Evolutionary conservation across 2,888 invertebrate species (phyloP).

Genomic region (Hydroisotoma schaefferi): DNA sequence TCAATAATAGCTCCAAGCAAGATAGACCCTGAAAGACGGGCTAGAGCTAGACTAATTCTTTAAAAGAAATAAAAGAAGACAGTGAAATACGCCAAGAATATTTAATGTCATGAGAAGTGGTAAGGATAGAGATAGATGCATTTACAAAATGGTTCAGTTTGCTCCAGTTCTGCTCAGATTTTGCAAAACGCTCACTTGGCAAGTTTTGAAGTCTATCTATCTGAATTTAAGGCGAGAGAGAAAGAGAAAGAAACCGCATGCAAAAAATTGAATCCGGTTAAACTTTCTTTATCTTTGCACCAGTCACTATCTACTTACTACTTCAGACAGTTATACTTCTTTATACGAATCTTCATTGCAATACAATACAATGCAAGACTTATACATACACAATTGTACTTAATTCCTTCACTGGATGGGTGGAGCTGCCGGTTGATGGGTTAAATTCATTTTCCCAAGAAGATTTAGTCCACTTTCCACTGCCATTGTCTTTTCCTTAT

Average conservation of each 20-base stretch:
- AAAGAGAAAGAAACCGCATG: constrained; percentile 12
- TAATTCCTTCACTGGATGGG: no score
- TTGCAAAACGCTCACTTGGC: constrained; percentile 4
- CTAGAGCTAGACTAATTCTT: background rate
- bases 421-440: no score
- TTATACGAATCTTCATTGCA: no score
- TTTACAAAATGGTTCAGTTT: constrained; percentile 11
- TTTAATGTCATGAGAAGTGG: constrained; percentile 1
- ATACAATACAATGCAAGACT: no score
- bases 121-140: constrained; percentile 6
- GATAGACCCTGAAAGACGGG: no score
- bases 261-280: constrained; percentile 20
- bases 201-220: constrained; percentile 1
- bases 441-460: constrained; percentile 18
- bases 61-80: constrained; percentile 1
- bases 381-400: no score
- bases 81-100: constrained; percentile 7
- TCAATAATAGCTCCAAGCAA: no score
- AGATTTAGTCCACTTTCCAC: constrained; percentile 14
- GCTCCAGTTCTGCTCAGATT: background rate
- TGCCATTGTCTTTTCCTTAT: constrained; percentile 9
- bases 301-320: no score
- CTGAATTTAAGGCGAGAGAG: constrained; percentile 4
- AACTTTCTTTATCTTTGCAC: no score
- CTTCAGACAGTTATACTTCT: no score